These are phyloP conservation scores for Melikaiella ostensackeni DNA, from an alignment of 2,888 invertebrate species.

Conservation along the genomic window DNA sequence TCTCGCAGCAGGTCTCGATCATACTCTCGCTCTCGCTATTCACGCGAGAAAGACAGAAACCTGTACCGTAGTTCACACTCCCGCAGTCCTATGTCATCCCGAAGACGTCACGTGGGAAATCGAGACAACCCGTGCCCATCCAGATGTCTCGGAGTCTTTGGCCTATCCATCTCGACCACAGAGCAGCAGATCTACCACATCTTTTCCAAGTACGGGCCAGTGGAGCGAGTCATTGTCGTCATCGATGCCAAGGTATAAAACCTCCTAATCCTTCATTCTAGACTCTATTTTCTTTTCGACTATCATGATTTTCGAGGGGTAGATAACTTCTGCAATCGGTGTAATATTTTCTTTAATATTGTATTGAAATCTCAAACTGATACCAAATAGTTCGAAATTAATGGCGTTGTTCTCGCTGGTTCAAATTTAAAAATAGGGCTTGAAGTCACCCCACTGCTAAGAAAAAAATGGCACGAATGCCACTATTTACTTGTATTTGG, in stretches of 20 bases:
- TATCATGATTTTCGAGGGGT: background rate
- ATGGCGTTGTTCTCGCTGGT: too few species aligned
- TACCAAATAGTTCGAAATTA: too few species aligned
- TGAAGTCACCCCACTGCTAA: too few species aligned
- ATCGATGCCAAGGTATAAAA: slow-evolving; percentile 93
- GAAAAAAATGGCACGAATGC: too few species aligned
- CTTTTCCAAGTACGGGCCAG: slow-evolving; percentile 94
- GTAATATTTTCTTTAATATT: background rate
- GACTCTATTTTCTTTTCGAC: background rate
- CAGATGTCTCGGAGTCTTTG: slow-evolving; percentile 96
- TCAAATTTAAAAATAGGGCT: too few species aligned
- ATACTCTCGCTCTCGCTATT: slow-evolving; percentile 78
- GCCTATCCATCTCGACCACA: slow-evolving; percentile 94
- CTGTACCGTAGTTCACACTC: slow-evolving; percentile 82
- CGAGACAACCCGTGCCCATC: slow-evolving; percentile 93
- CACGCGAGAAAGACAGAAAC: slow-evolving; percentile 81
- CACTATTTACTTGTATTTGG: too few species aligned
- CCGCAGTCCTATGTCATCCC: slow-evolving; percentile 90
- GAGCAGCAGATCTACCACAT: slow-evolving; percentile 95
- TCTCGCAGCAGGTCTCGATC: slow-evolving; percentile 84
- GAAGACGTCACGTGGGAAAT: slow-evolving; percentile 88
- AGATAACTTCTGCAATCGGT: background rate
- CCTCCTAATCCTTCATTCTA: slow-evolving; percentile 27
- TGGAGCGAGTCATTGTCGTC: slow-evolving; percentile 95
- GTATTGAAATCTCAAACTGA: too few species aligned